phyloP scores from a whole-genome alignment of 2,888 invertebrate species.

The Drosophila pullipes region DNA sequence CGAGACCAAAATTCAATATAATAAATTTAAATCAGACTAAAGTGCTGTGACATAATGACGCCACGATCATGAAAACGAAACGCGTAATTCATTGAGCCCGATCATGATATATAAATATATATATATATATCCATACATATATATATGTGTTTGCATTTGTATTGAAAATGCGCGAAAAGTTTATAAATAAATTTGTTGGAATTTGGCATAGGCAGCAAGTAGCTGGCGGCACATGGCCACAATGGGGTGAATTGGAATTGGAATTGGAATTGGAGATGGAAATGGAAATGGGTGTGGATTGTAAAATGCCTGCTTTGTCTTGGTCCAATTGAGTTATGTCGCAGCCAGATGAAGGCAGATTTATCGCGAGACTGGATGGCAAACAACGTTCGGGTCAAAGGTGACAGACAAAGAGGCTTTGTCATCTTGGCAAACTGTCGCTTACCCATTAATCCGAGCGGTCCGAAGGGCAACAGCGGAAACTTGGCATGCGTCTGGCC shows the following conservation, averaged over 20 bases:
- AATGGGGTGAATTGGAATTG: neutral
- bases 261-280: neutral
- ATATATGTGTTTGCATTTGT: neutral
- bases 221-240: slow-evolving; percentile 18
- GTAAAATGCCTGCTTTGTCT: slow-evolving; percentile 75
- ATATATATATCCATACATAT: neutral
- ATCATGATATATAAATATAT: neutral
- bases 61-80: slow-evolving; percentile 47
- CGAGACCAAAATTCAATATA: slow-evolving; percentile 52
- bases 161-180: slow-evolving; percentile 64
- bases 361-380: slow-evolving; percentile 64
- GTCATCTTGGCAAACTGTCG: slow-evolving; percentile 75
- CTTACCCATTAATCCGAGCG: slow-evolving; percentile 91
- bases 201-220: slow-evolving; percentile 66
- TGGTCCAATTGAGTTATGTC: slow-evolving; percentile 85
- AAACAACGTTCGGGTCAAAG: slow-evolving; percentile 82
- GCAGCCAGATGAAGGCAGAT: slow-evolving; percentile 64
- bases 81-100: slow-evolving; percentile 63
- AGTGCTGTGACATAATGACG: slow-evolving; percentile 82
- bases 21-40: slow-evolving; percentile 80
- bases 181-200: slow-evolving; percentile 76
- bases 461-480: slow-evolving; percentile 93
- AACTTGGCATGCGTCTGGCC: slow-evolving; percentile 85
- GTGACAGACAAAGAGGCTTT: slow-evolving; percentile 84
- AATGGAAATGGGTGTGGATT: slow-evolving; percentile 29